Evolutionary conservation across 2,888 invertebrate species (phyloP).

Genomic region (Perithous albicinctus): DNA sequence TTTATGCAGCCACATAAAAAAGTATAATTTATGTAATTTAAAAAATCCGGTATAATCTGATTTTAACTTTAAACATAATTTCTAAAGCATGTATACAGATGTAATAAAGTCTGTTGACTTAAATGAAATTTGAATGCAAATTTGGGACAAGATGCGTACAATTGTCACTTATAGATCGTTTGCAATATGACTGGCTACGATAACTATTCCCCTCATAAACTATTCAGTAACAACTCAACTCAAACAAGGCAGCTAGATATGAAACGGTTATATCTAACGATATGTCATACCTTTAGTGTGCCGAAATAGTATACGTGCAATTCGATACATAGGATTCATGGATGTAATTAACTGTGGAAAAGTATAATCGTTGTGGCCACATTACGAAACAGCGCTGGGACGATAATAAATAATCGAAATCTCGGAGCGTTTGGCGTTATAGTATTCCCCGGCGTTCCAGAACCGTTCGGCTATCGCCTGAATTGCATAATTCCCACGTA

Average conservation of each 20-base stretch:
- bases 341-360: slow-evolving; percentile 64
- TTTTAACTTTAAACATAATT: not conserved
- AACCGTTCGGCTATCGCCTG: slow-evolving; percentile 72
- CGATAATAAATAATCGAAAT: slow-evolving; percentile 67
- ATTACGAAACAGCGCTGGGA: slow-evolving; percentile 47
- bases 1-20: not conserved
- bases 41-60: not conserved
- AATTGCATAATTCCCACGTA: slow-evolving; percentile 75
- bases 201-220: slow-evolving; percentile 36
- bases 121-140: not conserved
- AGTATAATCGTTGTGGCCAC: slow-evolving; percentile 55
- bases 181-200: not conserved
- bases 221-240: slow-evolving; percentile 16
- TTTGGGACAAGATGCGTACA: not conserved
- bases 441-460: slow-evolving; percentile 57
- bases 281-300: slow-evolving; percentile 5
- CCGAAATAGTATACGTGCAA: slow-evolving; percentile 41
- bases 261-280: slow-evolving; percentile 22
- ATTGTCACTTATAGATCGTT: not conserved
- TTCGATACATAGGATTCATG: slow-evolving; percentile 52
- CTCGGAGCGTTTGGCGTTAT: slow-evolving; percentile 61
- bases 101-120: not conserved
- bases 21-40: not conserved
- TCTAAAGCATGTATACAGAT: not conserved
- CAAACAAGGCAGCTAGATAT: slow-evolving; percentile 37